These are phyloP conservation scores for Apodemus agrarius DNA, from an alignment of 2,797 vertebrate species.

Conservation along the genomic window DNA sequence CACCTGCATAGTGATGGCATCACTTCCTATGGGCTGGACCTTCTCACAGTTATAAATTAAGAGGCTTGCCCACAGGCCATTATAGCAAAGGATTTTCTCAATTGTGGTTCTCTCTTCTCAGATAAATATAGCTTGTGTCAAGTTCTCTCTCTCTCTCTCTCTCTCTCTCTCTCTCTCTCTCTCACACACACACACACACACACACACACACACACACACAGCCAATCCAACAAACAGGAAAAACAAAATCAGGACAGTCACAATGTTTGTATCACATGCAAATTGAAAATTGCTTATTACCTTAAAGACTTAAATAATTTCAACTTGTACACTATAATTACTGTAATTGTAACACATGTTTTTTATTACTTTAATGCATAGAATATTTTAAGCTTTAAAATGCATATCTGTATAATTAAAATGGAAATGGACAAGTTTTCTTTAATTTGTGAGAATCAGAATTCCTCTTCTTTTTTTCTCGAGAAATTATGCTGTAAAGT, in stretches of 20 bases:
- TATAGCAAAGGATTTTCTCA: neutral
- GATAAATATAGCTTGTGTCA: neutral
- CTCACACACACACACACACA: neutral
- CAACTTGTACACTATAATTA: neutral
- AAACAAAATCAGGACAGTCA: neutral
- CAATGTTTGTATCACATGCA: constrained; percentile 26
- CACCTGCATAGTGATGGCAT: neutral
- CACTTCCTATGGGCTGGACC: neutral
- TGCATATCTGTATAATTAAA: neutral
- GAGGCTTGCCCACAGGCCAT: neutral
- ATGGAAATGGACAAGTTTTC: constrained; percentile 11
- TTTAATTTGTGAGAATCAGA: constrained; percentile 15
- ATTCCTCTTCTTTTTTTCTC: constrained; percentile 8
- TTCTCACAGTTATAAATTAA: neutral
- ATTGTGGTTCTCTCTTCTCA: neutral
- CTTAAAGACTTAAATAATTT: constrained; percentile 41
- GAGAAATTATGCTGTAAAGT: neutral
- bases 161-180: too few species aligned
- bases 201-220: neutral
- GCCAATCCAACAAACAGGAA: neutral
- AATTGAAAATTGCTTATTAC: constrained; percentile 8
- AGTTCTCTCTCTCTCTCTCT: too few species aligned
- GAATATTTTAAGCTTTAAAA: neutral
- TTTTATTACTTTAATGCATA: constrained; percentile 42
- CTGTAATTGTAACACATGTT: neutral